Evolutionary conservation across 2,888 invertebrate genomes (phyloP), one percentile per base, ranked within the genome.

Genomic region (Pheosia gnoma): DNA sequence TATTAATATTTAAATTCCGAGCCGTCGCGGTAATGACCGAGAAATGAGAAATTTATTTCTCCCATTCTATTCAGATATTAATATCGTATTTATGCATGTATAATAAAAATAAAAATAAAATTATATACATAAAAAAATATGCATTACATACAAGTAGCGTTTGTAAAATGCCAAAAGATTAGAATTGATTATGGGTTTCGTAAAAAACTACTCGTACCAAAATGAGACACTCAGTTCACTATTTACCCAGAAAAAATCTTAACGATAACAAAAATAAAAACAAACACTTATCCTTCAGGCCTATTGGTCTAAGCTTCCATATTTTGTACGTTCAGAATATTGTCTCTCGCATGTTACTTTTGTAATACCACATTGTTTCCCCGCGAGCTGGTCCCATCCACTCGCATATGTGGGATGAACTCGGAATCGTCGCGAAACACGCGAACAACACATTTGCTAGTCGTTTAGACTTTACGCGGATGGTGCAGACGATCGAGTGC

Each of bases 391-490:
- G 13, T 39, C 55, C 37, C 39, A 55, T 13, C 55, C 55, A 55
- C 55, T 55, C 39, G 55, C 13, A 39, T 39, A 39, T 55, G 7
- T 55, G 55, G 55, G 55, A 55, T 55, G 55, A 55, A 55, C 55
- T 10, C 39, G 38, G n/a, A 55, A 55, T 55, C 39, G 55, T 39
- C 10, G 10, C 37, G 5, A 4, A 55, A 55, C 55, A 55, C n/a
- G 55, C 55, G 55, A 55, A 55, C 55, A 55, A 39, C 55, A n/a
- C 55, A 55, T 55, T 55, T 55, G 39, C 39, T 39, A 13, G 55
- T 38, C 38, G 39, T 55, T 54, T 55, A 39, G 39, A 10, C 38
- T 39, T 39, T 39, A 55, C 11, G 37, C 39, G 11, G 36, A 13
- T 9, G n/a, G 6, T n/a, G 55, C 39, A 39, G n/a, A 55, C 55